Evolutionary conservation across 1,140 invertebrate species (phyloP), one percentile per base, ranked within the genome.

Genomic region (Drosophila obscura): DNA sequence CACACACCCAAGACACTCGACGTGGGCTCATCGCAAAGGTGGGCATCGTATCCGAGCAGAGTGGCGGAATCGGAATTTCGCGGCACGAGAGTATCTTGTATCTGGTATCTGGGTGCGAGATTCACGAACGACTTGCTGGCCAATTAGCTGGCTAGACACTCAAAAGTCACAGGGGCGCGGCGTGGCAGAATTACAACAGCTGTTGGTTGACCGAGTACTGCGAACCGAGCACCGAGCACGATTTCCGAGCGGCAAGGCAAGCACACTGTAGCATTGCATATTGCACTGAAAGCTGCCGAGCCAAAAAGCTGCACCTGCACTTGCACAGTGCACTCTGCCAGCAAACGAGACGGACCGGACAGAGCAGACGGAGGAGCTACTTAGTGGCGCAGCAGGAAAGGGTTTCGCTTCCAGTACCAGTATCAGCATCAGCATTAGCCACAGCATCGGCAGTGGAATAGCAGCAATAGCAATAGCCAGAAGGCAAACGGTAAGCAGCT

Each of bases 381-480:
- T 41, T 53, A 59, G 31, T 11, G 9, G 31, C 31, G 45, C 35
- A 48, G 24, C 44, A 50, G 57, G 28, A n/a, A 61, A 52, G 62
- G 46, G 24, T 46, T 44, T 75, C 44, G 57, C 50, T 62, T 80
- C 68, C 77, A 85, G 72, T 68, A 68, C 55, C 77, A 85, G 72
- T 62, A 68, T 55, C 58, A 63, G 31, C 43, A 55, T 35, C 61
- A 22, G 39, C 51, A 35, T 28, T 22, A 61, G 50, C 75, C 78
- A 62, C 78, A 85, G 78, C 46, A 48, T 11, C 31, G 9, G 31
- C 31, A 35, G 3, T 3, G 31, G 31, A 35, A 35, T 35, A 19
- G 19, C 26, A 19, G 19, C 26, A 61, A 59, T 50, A 63, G 46
- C 68, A 65, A 51, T 55, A 69, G 83, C 78, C 82, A 77, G 31